Conservation (phyloP, 2,113 vertebrate species). For the Xenotilapia longispinis region DNA sequence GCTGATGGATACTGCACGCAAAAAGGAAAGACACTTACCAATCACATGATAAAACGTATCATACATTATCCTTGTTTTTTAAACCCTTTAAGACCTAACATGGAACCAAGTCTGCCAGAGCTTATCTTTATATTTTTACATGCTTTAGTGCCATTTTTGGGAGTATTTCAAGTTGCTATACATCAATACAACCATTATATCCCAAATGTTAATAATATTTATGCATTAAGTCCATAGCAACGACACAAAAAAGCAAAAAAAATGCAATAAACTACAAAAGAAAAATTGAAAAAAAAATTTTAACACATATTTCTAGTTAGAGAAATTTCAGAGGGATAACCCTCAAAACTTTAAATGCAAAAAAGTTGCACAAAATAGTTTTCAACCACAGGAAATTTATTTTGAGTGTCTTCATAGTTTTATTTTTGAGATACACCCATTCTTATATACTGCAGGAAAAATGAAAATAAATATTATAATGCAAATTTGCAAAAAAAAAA, state of each 20-base stretch:
- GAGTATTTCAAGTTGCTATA: background rate
- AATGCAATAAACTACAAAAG: background rate
- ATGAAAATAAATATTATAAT: background rate
- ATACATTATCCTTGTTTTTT: background rate
- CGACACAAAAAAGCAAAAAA: background rate
- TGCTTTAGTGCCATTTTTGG: background rate
- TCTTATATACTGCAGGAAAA: background rate
- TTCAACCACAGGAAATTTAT: background rate
- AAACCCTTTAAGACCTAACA: background rate
- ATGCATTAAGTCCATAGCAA: background rate
- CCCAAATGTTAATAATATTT: background rate
- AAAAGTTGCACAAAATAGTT: background rate
- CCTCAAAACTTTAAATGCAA: background rate
- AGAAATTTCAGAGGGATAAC: background rate
- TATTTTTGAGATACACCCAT: background rate
- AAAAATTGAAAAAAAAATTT: background rate
- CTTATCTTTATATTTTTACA: background rate
- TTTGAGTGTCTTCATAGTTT: background rate
- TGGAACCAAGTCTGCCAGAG: background rate
- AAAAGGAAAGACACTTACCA: background rate
- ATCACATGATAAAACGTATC: background rate
- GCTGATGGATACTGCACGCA: background rate
- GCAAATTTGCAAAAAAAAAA: background rate
- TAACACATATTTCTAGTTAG: background rate
- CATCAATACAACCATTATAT: background rate